Conservation (phyloP, 2,113 vertebrate genomes). For the Alces alces region DNA sequence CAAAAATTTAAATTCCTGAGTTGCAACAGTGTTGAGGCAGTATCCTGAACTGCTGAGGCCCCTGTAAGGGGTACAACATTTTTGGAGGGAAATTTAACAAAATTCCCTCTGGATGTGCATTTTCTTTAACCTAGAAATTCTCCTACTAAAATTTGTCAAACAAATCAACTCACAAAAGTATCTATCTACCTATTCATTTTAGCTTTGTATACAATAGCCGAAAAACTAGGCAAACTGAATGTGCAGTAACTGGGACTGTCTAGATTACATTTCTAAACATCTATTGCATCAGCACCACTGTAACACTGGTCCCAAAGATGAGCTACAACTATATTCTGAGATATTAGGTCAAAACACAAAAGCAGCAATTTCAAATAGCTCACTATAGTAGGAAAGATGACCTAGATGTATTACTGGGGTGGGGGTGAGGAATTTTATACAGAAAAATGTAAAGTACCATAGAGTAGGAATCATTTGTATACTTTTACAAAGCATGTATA, state of each 20-base stretch:
- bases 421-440: not conserved
- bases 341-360: not conserved
- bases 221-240: not conserved
- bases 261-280: not conserved
- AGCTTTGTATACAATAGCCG: not conserved
- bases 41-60: not conserved
- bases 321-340: not conserved
- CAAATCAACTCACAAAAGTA: not conserved
- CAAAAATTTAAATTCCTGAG: conserved; percentile 9
- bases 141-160: not conserved
- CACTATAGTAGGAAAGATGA: not conserved
- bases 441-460: not conserved
- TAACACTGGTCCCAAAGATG: not conserved
- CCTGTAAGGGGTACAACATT: not conserved
- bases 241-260: not conserved
- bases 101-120: not conserved
- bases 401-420: not conserved
- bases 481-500: not conserved
- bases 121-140: not conserved
- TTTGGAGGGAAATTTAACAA: not conserved
- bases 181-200: not conserved
- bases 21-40: not conserved
- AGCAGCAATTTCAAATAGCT: not conserved
- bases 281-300: not conserved
- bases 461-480: not conserved